Percentiles rank a stretch among this genome's conserved stretches.
Conservation (phyloP, 2,113 vertebrate genomes). For the Perccottus glenii region DNA sequence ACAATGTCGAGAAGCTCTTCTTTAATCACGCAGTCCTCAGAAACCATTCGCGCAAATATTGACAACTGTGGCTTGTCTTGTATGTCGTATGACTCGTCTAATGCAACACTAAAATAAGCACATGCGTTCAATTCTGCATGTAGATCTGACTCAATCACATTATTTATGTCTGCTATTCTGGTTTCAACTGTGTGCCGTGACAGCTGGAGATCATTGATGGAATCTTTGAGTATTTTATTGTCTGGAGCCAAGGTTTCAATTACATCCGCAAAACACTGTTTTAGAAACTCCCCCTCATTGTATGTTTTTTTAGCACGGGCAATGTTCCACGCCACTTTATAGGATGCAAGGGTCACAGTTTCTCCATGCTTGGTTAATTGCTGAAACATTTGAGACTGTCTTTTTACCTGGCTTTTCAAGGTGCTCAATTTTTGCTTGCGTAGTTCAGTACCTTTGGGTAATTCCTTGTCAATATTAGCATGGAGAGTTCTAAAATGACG, state of each 20-base stretch:
- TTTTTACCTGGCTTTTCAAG: background rate
- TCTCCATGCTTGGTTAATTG: background rate
- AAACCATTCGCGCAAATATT: background rate
- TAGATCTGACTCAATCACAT: too few species aligned
- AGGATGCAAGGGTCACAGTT: background rate
- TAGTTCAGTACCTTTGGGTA: background rate
- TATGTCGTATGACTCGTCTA: background rate
- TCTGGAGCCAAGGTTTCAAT: background rate
- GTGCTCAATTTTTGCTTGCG: background rate
- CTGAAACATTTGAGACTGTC: background rate
- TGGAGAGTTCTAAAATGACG: background rate
- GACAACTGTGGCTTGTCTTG: too few species aligned
- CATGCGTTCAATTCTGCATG: background rate
- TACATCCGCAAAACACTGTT: too few species aligned
- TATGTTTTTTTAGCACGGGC: background rate
- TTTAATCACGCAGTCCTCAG: background rate
- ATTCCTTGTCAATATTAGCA: background rate
- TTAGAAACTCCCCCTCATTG: too few species aligned
- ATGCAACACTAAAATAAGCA: background rate
- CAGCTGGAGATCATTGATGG: background rate
- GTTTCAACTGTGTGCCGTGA: background rate
- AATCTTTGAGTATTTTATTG: background rate
- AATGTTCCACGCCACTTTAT: background rate
- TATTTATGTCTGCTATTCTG: background rate
- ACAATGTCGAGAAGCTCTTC: background rate